phyloP scores from a whole-genome alignment of 2,888 invertebrate species.

The Tanytarsus gracilentus region DNA sequence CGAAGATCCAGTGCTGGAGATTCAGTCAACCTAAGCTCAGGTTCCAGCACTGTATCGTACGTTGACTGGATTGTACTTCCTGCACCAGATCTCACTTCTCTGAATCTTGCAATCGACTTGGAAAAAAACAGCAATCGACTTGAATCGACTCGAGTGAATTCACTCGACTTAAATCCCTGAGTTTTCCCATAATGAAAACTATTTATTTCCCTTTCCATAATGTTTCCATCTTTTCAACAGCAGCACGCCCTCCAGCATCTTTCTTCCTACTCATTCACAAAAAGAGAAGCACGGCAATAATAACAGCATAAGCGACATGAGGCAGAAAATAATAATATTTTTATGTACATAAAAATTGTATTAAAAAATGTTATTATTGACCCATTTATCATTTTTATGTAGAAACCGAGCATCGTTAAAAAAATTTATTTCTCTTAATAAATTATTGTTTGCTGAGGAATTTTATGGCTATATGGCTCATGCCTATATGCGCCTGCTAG shows the following conservation, averaged over 20 bases:
- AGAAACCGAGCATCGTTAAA: slow-evolving; percentile 28
- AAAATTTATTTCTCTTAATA: slow-evolving; percentile 28
- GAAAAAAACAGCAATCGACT: too few species aligned
- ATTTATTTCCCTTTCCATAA: not conserved
- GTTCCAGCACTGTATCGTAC: too few species aligned
- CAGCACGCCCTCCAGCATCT: not conserved
- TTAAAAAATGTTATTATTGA: slow-evolving; percentile 28
- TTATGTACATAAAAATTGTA: slow-evolving; percentile 26
- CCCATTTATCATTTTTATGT: slow-evolving; percentile 29
- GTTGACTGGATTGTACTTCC: too few species aligned
- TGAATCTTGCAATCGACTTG: too few species aligned
- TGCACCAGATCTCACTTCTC: too few species aligned
- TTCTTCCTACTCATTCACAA: not conserved
- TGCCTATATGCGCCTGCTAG: not conserved
- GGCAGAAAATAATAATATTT: not conserved
- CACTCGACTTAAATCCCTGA: too few species aligned
- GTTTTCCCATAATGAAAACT: not conserved
- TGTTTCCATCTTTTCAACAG: not conserved
- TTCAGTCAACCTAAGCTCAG: too few species aligned
- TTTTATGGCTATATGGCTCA: slow-evolving; percentile 11
- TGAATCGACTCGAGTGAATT: too few species aligned
- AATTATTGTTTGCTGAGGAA: slow-evolving; percentile 27
- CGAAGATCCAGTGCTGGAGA: too few species aligned
- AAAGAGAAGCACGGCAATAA: too few species aligned
- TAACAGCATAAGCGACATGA: too few species aligned